Conservation (phyloP, 2,888 invertebrate species). For the Lamellibrachia satsuma region DNA sequence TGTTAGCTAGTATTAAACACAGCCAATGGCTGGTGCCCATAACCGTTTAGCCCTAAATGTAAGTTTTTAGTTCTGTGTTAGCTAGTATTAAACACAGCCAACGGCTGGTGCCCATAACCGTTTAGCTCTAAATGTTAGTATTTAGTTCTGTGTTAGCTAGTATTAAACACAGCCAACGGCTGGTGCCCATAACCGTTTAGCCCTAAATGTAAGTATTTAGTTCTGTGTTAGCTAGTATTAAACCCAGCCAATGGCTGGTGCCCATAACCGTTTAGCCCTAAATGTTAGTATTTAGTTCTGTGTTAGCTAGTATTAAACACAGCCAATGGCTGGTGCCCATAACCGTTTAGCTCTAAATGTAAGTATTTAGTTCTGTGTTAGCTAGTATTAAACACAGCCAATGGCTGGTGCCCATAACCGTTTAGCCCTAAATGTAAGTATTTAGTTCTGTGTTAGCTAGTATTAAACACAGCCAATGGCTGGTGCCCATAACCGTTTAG, state of each 20-base stretch:
- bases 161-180: too few relatives aligned
- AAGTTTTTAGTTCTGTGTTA: background rate
- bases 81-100: background rate
- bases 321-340: background rate
- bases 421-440: too few relatives aligned
- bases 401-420: background rate
- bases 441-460: too few relatives aligned
- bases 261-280: constrained; percentile 64
- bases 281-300: constrained; percentile 54
- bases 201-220: too few relatives aligned
- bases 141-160: too few relatives aligned
- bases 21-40: background rate
- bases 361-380: background rate
- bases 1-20: background rate
- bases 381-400: background rate
- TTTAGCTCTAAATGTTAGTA: too few relatives aligned
- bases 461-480: too few relatives aligned
- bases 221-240: too few relatives aligned
- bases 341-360: background rate
- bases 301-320: background rate
- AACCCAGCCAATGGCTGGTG: constrained; percentile 34
- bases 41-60: background rate
- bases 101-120: background rate
- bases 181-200: too few relatives aligned
- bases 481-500: too few relatives aligned